Base-by-base conservation (phyloP, 2,113 vertebrate genomes). In the Hippolais icterina region DNA sequence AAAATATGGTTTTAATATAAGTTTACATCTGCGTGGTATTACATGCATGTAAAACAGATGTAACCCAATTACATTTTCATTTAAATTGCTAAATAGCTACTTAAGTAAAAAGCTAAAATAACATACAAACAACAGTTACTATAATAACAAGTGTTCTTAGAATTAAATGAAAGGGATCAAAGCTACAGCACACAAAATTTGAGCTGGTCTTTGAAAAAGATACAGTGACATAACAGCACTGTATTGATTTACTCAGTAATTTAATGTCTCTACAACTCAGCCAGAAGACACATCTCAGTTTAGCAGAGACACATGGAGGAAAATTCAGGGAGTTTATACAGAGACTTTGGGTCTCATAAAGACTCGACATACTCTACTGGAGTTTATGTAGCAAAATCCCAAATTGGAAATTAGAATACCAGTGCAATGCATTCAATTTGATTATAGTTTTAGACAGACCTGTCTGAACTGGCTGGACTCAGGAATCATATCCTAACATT, bases 51-150 rank as follows among this genome's bases (percentile, higher is more conserved):
- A 98, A 99, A 99, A 99, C 99, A 99, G 99, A 99, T 99, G 99
- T 99, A 98, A 97, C 98, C 99, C 99, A 99, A 99, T 99, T 99
- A 99, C 98, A 98, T 99, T 99, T 99, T 99, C 98, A 98, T 99
- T 99, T 98, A 98, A 99, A 99, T 99, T 99, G 99, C 98, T 99
- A 99, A 99, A 99, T 99, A 99, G 99, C 99, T 99, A 99, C 99
- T 99, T 99, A 98, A 98, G 98, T 98, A 98, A 98, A 98, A 98
- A 98, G 98, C 99, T 99, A 98, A 99, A 99, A 99, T 99, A 99
- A 99, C 99, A 99, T 99, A 99, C 99, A 99, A 99, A 99, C 99
- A 99, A 99, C 99, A 99, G 99, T 98, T 98, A 99, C 98, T 98
- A 98, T 98, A 99, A 99, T 99, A 99, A 99, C 98, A 99, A 99